Conservation (phyloP, 2,888 invertebrate species). For the Drosophila eohydei region DNA sequence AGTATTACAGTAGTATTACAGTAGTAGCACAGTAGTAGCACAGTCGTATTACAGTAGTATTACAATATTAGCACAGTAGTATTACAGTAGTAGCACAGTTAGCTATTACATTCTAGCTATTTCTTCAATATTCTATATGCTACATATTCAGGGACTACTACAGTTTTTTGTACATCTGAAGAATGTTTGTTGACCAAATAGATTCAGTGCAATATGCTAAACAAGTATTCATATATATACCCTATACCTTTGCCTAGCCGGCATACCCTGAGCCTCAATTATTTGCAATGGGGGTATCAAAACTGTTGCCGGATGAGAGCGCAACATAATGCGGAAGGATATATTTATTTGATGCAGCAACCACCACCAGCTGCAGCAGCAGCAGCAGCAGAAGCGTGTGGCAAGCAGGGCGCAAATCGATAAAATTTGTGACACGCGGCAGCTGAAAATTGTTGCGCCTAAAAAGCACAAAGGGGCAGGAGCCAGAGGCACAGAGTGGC, state of each 20-base stretch:
- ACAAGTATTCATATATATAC: not conserved
- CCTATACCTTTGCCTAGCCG: not conserved
- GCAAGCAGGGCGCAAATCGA: conserved; percentile 51
- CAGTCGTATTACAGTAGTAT: no score
- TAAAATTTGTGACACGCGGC: conserved; percentile 79
- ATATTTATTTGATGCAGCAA: conserved; percentile 75
- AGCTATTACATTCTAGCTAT: no score
- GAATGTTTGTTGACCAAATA: not conserved
- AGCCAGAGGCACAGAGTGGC: not conserved
- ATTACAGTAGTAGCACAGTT: no score
- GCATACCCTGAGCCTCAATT: not conserved
- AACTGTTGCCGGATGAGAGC: conserved; percentile 74
- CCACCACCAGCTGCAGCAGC: conserved; percentile 45
- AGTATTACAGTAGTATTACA: not conserved
- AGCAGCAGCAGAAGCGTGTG: conserved; percentile 3
- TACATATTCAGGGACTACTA: not conserved
- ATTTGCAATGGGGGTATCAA: conserved; percentile 7
- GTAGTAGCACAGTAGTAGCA: no score
- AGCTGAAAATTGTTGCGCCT: conserved; percentile 78
- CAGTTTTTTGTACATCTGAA: not conserved
- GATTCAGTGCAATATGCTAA: not conserved
- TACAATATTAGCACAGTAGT: no score
- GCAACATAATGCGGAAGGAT: conserved; percentile 78
- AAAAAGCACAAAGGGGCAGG: not conserved
- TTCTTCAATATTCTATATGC: no score